Evolutionary conservation across 2,113 vertebrate species (phyloP).

Genomic region (Bubalus kerabau): DNA sequence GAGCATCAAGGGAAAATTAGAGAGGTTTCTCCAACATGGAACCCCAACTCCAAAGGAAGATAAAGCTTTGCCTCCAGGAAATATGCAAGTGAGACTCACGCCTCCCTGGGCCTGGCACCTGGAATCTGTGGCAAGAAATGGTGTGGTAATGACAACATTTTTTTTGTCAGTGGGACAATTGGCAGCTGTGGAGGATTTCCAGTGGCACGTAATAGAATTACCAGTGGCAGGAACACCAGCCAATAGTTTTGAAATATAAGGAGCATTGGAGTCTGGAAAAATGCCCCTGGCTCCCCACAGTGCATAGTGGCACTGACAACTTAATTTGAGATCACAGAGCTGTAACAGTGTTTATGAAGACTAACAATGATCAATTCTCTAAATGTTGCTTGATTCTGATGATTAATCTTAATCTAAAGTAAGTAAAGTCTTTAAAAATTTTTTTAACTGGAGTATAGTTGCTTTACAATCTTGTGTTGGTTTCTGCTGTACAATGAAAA

Average conservation of each 20-base stretch:
- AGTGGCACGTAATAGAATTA: background rate
- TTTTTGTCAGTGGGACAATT: background rate
- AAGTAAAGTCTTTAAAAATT: background rate
- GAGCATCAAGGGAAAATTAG: background rate
- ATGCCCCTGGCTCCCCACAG: background rate
- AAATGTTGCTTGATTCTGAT: background rate
- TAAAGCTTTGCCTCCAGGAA: background rate
- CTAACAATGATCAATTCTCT: background rate
- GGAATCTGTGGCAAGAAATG: background rate
- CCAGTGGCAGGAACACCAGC: background rate
- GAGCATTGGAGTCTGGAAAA: background rate
- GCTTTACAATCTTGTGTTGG: background rate
- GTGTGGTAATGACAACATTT: background rate
- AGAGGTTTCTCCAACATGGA: background rate
- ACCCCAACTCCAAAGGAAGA: background rate
- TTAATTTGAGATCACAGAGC: background rate
- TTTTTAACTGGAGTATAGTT: background rate
- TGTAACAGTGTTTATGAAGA: background rate
- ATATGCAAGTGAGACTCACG: background rate
- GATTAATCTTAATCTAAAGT: background rate
- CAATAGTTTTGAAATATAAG: background rate
- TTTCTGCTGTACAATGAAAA: background rate
- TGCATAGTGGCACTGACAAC: background rate
- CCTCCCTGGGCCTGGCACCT: background rate
- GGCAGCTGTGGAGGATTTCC: too few relatives aligned